A percentile compares a stretch with the other conserved stretches of the same genome.
These are phyloP conservation scores for Erebia epiphron DNA, from an alignment of 2,888 invertebrate genomes.

Conservation along the genomic window DNA sequence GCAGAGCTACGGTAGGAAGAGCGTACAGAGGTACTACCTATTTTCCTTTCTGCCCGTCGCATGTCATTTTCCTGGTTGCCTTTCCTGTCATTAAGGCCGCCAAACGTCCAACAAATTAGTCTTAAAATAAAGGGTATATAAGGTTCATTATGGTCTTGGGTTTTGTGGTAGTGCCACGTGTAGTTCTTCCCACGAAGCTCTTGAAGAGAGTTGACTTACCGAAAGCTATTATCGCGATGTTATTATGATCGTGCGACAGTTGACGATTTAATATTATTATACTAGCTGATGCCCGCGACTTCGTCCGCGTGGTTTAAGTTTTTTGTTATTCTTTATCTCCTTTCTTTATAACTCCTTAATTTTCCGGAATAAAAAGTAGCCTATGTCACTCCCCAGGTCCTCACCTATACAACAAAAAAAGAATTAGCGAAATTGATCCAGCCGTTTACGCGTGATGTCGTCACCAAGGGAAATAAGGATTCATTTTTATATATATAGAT, in stretches of 20 bases:
- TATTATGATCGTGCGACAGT: slow-evolving; percentile 17
- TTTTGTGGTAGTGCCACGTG: slow-evolving; percentile 20
- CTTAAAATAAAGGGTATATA: slow-evolving; percentile 10
- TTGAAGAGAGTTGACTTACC: slow-evolving; percentile 30
- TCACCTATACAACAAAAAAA: too few species aligned
- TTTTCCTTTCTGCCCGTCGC: neutral
- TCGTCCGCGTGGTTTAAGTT: too few species aligned
- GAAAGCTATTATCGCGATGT: slow-evolving; percentile 22
- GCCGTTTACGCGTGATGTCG: too few species aligned
- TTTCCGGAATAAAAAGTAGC: too few species aligned
- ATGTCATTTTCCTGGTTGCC: neutral
- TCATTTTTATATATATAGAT: too few species aligned
- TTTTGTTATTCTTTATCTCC: too few species aligned
- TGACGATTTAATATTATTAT: slow-evolving; percentile 7
- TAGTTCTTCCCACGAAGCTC: slow-evolving; percentile 27
- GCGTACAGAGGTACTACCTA: neutral
- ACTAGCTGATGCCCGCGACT: too few species aligned
- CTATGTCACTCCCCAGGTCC: too few species aligned
- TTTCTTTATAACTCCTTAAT: too few species aligned
- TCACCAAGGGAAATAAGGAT: too few species aligned
- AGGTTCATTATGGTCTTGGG: slow-evolving; percentile 10
- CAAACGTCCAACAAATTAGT: neutral
- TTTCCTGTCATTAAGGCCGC: neutral
- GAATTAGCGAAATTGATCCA: too few species aligned
- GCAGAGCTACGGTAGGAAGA: neutral